Evolutionary conservation across 23 tunicate species (phyloP).

Genomic region (Ascidia mentula): DNA sequence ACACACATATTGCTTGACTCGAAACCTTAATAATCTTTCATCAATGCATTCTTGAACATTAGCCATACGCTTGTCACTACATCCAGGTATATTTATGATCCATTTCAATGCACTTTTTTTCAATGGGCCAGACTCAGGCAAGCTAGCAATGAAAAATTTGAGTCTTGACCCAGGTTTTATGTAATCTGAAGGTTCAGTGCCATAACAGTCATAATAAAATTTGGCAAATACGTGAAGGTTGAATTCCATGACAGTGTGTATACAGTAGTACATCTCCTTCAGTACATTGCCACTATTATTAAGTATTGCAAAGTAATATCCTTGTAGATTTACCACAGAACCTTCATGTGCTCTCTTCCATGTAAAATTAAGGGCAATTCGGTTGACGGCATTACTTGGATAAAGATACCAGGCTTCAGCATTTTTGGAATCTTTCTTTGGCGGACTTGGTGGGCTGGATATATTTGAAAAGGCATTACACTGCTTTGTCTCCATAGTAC

Average conservation of each 20-base stretch:
- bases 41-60: not conserved
- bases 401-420: conserved; percentile 5
- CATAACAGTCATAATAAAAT: conserved; percentile 49
- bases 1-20: not conserved
- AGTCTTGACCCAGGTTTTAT: conserved; percentile 21
- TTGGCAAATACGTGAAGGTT: conserved; percentile 15
- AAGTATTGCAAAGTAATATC: conserved; percentile 4
- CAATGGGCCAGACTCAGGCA: conserved; percentile 2
- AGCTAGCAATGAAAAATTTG: conserved; percentile 12
- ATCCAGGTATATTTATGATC: not conserved
- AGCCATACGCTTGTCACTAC: not conserved
- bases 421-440: not conserved
- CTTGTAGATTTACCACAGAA: conserved; percentile 15
- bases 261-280: not conserved
- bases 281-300: not conserved
- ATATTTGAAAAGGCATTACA: not conserved
- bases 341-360: conserved; percentile 48
- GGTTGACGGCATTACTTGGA: not conserved
- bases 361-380: conserved; percentile 62
- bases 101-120: not conserved
- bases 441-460: not conserved
- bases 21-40: not conserved
- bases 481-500: not conserved
- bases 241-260: not conserved
- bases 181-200: not conserved